Evolutionary conservation across 2,797 vertebrate species (phyloP).

Genomic region (Pangasius djambal): DNA sequence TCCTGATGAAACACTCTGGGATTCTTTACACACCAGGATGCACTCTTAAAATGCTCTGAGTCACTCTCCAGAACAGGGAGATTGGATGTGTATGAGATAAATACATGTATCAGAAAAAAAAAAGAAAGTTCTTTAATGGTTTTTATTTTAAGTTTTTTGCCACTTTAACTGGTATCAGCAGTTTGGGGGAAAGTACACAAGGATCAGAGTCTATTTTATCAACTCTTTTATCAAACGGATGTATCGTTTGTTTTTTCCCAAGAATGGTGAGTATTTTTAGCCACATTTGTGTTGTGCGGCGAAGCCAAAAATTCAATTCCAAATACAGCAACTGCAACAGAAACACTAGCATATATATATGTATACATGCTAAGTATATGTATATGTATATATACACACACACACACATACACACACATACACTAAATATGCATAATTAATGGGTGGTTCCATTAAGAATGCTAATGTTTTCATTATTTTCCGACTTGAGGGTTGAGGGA

Average conservation of each 20-base stretch:
- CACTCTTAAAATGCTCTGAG: neutral
- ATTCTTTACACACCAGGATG: neutral
- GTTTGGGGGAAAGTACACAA: neutral
- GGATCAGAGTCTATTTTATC: neutral
- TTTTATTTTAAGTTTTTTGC: neutral
- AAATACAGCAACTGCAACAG: neutral
- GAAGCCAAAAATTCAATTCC: neutral
- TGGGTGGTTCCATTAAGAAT: slow-evolving; percentile 60
- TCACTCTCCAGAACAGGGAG: neutral
- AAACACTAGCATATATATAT: too few relatives aligned
- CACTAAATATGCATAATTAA: neutral
- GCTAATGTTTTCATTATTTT: slow-evolving; percentile 77
- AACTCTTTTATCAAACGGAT: neutral
- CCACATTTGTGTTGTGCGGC: neutral
- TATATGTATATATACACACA: neutral
- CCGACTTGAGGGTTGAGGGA: slow-evolving; percentile 72
- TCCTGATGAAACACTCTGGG: neutral
- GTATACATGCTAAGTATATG: neutral
- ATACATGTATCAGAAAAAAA: neutral
- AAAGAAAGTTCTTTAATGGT: neutral
- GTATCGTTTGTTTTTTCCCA: too few relatives aligned
- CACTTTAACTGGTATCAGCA: neutral
- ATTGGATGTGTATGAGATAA: neutral
- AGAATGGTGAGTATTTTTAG: neutral
- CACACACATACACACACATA: too few relatives aligned